Conservation (phyloP, 2,113 vertebrate species). For the Haemorhous mexicanus region DNA sequence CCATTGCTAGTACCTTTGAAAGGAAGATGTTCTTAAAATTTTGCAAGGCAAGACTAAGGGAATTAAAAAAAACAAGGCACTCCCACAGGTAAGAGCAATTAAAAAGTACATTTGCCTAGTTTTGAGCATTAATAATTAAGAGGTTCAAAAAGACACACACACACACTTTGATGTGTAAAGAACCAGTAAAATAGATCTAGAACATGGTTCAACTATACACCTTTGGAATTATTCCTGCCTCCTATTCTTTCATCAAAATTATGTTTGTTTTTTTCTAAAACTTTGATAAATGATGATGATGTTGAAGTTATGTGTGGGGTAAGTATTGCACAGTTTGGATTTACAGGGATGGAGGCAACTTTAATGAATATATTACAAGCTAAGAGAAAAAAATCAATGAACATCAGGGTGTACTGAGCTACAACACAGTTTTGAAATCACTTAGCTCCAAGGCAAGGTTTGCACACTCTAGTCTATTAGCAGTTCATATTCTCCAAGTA, state of each 20-base stretch:
- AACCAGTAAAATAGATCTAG: not conserved
- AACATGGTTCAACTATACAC: not conserved
- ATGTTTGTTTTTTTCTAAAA: not conserved
- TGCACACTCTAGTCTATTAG: not conserved
- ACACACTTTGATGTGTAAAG: not conserved
- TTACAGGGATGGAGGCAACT: not conserved
- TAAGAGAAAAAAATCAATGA: not conserved
- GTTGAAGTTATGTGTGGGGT: not conserved
- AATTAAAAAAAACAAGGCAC: not conserved
- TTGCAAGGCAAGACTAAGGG: not conserved
- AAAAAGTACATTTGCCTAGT: not conserved
- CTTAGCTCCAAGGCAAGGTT: not conserved
- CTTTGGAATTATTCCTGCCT: not conserved
- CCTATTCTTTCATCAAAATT: not conserved
- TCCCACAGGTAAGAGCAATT: not conserved
- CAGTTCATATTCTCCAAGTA: not conserved
- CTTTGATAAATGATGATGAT: not conserved
- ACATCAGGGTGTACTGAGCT: not conserved
- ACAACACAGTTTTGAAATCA: not conserved
- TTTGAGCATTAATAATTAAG: not conserved
- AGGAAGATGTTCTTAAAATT: not conserved
- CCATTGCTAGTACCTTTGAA: not conserved
- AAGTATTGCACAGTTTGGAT: not conserved
- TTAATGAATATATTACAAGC: not conserved
- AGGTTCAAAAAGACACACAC: not conserved